Conservation (phyloP, 2,888 invertebrate genomes). For the Keiferia lycopersicella region DNA sequence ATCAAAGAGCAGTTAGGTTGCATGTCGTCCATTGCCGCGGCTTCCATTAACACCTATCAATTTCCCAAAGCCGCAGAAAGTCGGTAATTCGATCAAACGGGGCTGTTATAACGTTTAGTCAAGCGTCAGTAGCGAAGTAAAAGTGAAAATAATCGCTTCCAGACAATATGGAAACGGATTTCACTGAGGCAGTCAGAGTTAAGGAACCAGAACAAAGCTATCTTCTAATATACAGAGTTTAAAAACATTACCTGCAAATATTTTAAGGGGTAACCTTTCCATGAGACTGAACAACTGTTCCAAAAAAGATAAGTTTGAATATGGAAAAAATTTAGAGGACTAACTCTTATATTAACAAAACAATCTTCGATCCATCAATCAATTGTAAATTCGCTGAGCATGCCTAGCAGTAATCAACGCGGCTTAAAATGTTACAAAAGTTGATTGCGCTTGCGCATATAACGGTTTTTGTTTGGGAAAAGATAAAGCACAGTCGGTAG, state of each 20-base stretch:
- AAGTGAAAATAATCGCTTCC: conserved; percentile 64
- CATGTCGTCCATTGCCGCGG: conserved; percentile 24
- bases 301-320: too few relatives aligned
- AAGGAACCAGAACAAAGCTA: too few relatives aligned
- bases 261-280: too few relatives aligned
- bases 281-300: too few relatives aligned
- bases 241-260: too few relatives aligned
- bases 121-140: conserved; percentile 60
- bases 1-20: neutral
- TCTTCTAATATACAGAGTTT: too few relatives aligned
- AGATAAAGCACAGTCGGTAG: conserved; percentile 42
- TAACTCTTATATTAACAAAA: neutral
- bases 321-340: too few relatives aligned
- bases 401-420: neutral
- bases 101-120: conserved; percentile 61
- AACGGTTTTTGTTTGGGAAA: conserved; percentile 47
- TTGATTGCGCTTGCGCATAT: conserved; percentile 34
- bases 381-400: neutral
- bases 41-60: conserved; percentile 39
- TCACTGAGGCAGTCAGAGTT: conserved; percentile 43
- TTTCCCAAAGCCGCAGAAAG: conserved; percentile 58
- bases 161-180: conserved; percentile 44
- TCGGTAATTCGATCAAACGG: conserved; percentile 59
- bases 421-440: conserved; percentile 15
- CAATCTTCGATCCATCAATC: neutral